phyloP scores from a whole-genome alignment of 2,113 vertebrate genomes.

The Aix galericulata region DNA sequence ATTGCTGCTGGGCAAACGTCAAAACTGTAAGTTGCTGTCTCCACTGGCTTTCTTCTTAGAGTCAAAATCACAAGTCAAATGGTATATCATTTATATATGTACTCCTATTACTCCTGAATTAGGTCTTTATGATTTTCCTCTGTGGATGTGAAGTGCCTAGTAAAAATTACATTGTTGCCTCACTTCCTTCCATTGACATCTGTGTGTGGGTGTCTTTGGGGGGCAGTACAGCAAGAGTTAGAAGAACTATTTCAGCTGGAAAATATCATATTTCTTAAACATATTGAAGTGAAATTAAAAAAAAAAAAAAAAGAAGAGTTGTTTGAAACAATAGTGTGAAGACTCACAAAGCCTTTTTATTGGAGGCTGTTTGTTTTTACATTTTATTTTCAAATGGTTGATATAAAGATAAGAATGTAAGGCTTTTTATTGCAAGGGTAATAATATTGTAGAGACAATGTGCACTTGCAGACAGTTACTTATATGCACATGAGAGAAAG shows the following conservation, averaged over 20 bases:
- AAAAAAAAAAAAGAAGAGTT: background rate
- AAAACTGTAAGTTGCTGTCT: background rate
- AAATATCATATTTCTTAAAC: conserved; percentile 37
- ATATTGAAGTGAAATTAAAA: background rate
- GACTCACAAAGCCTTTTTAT: background rate
- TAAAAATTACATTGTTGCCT: conserved; percentile 25
- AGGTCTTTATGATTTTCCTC: background rate
- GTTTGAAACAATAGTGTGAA: background rate
- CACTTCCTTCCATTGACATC: conserved; percentile 41
- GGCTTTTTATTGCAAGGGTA: background rate
- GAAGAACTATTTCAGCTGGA: background rate
- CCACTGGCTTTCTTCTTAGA: background rate
- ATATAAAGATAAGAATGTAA: background rate
- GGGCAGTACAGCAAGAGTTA: conserved; percentile 24
- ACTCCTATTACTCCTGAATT: background rate
- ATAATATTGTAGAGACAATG: background rate
- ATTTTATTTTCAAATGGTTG: background rate
- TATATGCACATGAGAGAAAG: background rate
- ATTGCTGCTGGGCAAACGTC: conserved; percentile 23
- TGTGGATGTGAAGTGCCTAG: background rate
- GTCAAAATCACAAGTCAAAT: background rate
- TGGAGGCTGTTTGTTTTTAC: background rate
- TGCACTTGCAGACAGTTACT: background rate
- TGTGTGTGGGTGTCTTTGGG: conserved; percentile 49
- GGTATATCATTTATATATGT: background rate